Conservation (phyloP, 2,888 invertebrate species). For the Acanthosepion pharaonis region DNA sequence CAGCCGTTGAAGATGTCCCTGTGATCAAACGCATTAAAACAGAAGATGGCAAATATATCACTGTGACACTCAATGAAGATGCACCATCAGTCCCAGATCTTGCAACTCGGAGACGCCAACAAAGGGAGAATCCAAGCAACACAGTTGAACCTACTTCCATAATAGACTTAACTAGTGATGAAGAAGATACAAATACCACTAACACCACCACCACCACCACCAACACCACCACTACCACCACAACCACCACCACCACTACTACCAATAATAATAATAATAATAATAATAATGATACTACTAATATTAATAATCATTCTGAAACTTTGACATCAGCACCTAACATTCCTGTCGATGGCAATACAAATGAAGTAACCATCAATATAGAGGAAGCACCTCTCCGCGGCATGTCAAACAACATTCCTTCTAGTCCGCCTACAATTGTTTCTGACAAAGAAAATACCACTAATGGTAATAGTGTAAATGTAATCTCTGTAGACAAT, state of each 20-base stretch:
- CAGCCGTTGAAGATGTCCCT: not conserved
- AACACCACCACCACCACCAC: no score
- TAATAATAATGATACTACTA: not conserved
- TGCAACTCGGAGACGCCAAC: not conserved
- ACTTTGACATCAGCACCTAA: not conserved
- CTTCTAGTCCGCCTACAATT: no score
- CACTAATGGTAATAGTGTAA: no score
- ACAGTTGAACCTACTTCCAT: conserved; percentile 41
- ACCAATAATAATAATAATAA: not conserved
- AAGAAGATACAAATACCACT: conserved; percentile 44
- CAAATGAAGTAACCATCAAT: conserved; percentile 49
- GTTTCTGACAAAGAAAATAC: no score
- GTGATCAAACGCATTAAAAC: conserved; percentile 56
- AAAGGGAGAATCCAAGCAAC: not conserved
- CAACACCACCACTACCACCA: not conserved
- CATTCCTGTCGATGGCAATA: not conserved
- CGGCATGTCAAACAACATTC: no score
- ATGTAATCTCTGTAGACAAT: not conserved
- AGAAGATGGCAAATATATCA: conserved; percentile 61
- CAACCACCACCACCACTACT: not conserved
- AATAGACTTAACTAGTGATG: conserved; percentile 57
- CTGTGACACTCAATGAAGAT: conserved; percentile 53
- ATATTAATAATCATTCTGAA: not conserved
- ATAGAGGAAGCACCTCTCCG: not conserved
- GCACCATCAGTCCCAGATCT: not conserved